Base-by-base conservation (phyloP, 2,888 invertebrate species). In the Epinotia brunnichana region DNA sequence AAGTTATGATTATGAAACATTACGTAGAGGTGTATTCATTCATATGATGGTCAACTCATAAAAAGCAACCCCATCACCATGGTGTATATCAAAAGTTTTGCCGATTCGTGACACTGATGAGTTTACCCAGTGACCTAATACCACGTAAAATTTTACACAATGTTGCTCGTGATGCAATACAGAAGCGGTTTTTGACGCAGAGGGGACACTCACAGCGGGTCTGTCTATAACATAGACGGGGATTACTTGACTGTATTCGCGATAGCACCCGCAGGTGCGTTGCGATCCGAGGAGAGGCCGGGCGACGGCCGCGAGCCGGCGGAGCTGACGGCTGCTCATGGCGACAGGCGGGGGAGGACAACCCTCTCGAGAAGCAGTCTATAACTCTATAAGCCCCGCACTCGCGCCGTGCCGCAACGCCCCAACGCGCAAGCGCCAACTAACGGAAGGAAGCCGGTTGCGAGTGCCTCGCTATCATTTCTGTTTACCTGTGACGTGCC, bases 211-310 rank as follows among this genome's bases (percentile, higher is more conserved):
- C 88, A 93, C 92, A 68, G 67, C 71, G 79, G 84, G 82, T 78
- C 84, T 83, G 74, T 86, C 84, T 85, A 92, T 91, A 74, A 90
- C 80, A 87, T 92, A 92, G 83, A 88, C 87, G 79, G 93, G 92
- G 83, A 90, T 88, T 83, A 90, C 92, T 91, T 92, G 93, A 79
- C 93, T 92, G 79, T 92, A 93, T 51, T 79, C 83, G 39, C 90
- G 85, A 76, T 78, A 81, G 81, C 88, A 87, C 77, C 80, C 75
- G 79, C 90, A 88, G 73, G 80, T 69, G 44, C 84, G 79, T 70
- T 75, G 75, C 73, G 35, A 9, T 35, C 35, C 35, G 7, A 85
- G 70, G 41, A 82, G 74, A 64, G 87, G 85, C 66, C 81, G 78
- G 74, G 80, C 74, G 57, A 78, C 77, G 74, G 83, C 80, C 73